Base-by-base conservation (phyloP, 1,140 invertebrate species). In the Leptestheria dahalacensis region DNA sequence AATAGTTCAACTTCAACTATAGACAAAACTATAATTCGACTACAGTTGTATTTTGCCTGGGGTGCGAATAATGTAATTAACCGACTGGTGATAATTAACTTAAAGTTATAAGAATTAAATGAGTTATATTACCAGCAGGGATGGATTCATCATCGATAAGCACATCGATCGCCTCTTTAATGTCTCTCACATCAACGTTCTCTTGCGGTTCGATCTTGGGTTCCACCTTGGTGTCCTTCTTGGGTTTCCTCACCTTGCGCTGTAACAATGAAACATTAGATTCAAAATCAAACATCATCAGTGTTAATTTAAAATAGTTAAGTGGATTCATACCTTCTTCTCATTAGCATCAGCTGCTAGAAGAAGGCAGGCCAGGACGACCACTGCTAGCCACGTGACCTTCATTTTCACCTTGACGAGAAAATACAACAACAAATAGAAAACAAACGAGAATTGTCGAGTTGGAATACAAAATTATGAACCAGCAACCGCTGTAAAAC, bases 341-440 rank as follows among this genome's bases (percentile, higher is more conserved):
- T 60, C 48, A n/a, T 48, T 20, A 26, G 58, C 58, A n/a, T 60
- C 58, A 18, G 33, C 53, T 6, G 58, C 15, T 49, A 60, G 18
- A 12, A 60, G 20, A 24, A 60, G 23, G 23, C 48, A 50, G 58
- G 48, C 58, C 21, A 28, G 6, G 33, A 60, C 11, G 20, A 29
- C 58, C 9, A 60, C 48, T 26, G 51, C 18, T 20, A 60, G 49
- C 58, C 58, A 60, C 25, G 28, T 52, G 6, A 25, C 24, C 58
- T 52, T 21, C 58, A 60, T 60, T 25, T 50, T 23, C 9, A 21
- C 49, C 51, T 52, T n/a, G n/a, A 52, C 21, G 51, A 25, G 24
- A 52, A 3, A 26, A 20, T 25, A 52, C 15, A 21, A 2, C 12
- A 52, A 25, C 2, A 12, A 12, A 3, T 52, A 11, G 25, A 15